These are phyloP conservation scores for Porites divaricata DNA, from an alignment of 92 coral and sea anemone species.

Conservation along the genomic window DNA sequence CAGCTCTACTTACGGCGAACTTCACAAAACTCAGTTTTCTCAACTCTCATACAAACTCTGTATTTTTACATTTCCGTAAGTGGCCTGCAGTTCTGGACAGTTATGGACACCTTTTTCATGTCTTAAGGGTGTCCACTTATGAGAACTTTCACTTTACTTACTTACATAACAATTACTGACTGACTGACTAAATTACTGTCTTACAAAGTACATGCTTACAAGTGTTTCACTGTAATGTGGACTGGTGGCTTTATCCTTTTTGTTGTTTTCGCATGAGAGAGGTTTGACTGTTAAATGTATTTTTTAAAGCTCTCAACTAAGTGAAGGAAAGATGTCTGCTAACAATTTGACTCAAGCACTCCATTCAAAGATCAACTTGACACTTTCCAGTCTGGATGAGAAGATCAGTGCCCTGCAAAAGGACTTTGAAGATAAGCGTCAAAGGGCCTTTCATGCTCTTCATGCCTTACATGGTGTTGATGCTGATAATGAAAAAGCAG, in stretches of 20 bases:
- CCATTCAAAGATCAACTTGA: constrained; percentile 15
- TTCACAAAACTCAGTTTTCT: too few relatives aligned
- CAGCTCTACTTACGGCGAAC: too few relatives aligned
- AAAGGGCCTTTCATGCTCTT: constrained; percentile 22
- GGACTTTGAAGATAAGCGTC: background rate
- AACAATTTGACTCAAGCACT: background rate
- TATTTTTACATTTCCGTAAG: too few relatives aligned
- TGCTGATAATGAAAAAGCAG: background rate
- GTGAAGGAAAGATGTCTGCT: constrained; percentile 5
- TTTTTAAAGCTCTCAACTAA: constrained; percentile 6
- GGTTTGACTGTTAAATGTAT: background rate
- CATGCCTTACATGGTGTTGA: background rate
- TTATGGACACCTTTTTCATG: too few relatives aligned
- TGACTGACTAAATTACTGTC: too few relatives aligned
- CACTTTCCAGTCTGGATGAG: constrained; percentile 1
- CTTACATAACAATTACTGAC: too few relatives aligned
- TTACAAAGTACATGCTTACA: too few relatives aligned
- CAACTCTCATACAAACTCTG: too few relatives aligned
- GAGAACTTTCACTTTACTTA: too few relatives aligned
- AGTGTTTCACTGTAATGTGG: too few relatives aligned
- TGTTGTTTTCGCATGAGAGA: background rate
- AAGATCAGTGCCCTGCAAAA: background rate
- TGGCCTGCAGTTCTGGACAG: too few relatives aligned
- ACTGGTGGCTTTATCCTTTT: background rate
- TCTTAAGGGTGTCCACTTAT: too few relatives aligned